Percentiles rank a stretch among this genome's conserved stretches.
These are phyloP conservation scores for Oncorhynchus tshawytscha DNA, from an alignment of 2,113 vertebrate genomes.

Conservation along the genomic window DNA sequence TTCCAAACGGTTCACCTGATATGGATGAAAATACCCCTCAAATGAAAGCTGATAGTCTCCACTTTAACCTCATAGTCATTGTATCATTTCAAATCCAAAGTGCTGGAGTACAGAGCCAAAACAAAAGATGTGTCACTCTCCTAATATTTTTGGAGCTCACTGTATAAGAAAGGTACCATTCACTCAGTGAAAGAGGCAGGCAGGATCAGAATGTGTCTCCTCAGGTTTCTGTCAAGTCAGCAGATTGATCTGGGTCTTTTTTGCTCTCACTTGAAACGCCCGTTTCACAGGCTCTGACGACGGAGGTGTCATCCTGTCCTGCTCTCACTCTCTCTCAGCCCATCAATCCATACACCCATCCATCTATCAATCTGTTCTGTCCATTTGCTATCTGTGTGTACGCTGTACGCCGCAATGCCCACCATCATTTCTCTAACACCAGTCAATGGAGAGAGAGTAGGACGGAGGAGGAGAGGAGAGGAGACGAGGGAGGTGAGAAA, in stretches of 20 bases:
- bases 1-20: too few species aligned
- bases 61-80: too few species aligned
- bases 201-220: not conserved
- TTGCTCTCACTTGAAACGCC: not conserved
- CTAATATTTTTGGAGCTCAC: too few species aligned
- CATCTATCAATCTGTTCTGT: not conserved
- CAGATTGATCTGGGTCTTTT: slow-evolving; percentile 1
- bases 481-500: not conserved
- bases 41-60: too few species aligned
- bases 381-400: too few species aligned
- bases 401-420: too few species aligned
- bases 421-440: not conserved
- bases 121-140: too few species aligned
- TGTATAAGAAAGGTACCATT: not conserved
- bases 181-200: not conserved
- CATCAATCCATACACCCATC: slow-evolving; percentile 2
- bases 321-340: not conserved
- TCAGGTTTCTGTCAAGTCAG: slow-evolving; percentile 42
- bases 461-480: not conserved
- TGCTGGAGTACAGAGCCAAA: too few species aligned
- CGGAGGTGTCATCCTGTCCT: slow-evolving; percentile 27
- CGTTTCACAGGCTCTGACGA: slow-evolving; percentile 15
- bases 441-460: not conserved
- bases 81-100: too few species aligned
- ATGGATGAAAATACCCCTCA: too few species aligned